Evolutionary conservation across 2,113 vertebrate species (phyloP).

Genomic region (Athene cunicularia): DNA sequence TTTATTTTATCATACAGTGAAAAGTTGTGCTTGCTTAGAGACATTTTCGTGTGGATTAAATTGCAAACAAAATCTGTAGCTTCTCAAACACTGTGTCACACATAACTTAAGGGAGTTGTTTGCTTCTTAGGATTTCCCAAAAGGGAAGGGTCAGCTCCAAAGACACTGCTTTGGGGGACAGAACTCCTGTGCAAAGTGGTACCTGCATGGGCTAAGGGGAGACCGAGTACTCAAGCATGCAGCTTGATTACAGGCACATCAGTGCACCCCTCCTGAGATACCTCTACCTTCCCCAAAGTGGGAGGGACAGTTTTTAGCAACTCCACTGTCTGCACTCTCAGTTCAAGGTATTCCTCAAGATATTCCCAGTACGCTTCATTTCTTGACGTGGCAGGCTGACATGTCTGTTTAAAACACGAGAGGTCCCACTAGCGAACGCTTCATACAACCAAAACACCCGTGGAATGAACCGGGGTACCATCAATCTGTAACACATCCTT

Average conservation of each 20-base stretch:
- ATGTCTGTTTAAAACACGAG: fast-evolving
- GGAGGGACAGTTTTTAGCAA: not conserved
- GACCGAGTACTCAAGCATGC: not conserved
- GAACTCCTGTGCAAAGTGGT: not conserved
- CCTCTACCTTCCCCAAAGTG: not conserved
- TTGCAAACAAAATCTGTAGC: not conserved
- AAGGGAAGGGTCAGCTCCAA: not conserved
- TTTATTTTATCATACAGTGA: not conserved
- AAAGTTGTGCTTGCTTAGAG: not conserved
- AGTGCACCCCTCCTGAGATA: not conserved
- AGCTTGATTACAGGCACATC: not conserved
- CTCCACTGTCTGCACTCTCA: not conserved
- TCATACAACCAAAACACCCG: not conserved
- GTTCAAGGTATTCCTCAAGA: not conserved
- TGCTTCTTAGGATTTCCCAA: not conserved
- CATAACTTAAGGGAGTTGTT: not conserved
- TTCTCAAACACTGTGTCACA: not conserved
- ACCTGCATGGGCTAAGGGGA: not conserved
- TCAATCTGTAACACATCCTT: not conserved
- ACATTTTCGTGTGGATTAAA: not conserved
- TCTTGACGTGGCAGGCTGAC: not conserved
- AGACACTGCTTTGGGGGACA: not conserved
- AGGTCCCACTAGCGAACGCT: not conserved
- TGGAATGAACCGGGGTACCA: not conserved
- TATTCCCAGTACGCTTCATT: not conserved